Conservation (phyloP, 1,140 invertebrate genomes). For the Trialeurodes vaporariorum region DNA sequence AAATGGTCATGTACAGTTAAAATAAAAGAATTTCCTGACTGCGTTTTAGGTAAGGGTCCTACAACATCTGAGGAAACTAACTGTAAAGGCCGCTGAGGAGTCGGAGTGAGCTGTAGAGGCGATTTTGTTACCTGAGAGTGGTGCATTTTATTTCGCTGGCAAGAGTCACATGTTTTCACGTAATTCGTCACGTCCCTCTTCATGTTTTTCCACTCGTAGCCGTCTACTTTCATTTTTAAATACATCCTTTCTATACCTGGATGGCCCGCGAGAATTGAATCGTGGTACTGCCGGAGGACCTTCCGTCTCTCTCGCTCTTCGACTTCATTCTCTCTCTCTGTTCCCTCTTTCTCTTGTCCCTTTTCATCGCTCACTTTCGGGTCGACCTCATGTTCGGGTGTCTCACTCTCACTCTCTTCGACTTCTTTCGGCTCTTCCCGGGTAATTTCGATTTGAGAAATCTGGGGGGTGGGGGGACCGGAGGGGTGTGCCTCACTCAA, state of each 20-base stretch:
- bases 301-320: background rate
- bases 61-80: conserved; percentile 25
- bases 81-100: background rate
- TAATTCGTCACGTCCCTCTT: background rate
- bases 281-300: background rate
- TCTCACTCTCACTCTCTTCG: background rate
- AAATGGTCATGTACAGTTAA: conserved; percentile 32
- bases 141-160: background rate
- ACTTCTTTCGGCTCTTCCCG: background rate
- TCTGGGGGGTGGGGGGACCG: background rate
- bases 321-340: background rate
- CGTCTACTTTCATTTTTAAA: background rate
- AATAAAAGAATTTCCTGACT: conserved; percentile 28
- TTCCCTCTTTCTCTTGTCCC: background rate
- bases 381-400: background rate
- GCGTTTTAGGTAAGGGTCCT: conserved; percentile 26
- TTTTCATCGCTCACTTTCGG: background rate
- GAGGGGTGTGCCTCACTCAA: background rate
- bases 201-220: background rate
- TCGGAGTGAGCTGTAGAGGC: background rate
- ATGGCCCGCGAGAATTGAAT: background rate
- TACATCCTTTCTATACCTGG: background rate
- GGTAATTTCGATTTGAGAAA: background rate
- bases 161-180: background rate
- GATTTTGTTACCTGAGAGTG: background rate